Evolutionary conservation across 2,797 vertebrate species (phyloP).

Genomic region (Hemitrygon akajei): DNA sequence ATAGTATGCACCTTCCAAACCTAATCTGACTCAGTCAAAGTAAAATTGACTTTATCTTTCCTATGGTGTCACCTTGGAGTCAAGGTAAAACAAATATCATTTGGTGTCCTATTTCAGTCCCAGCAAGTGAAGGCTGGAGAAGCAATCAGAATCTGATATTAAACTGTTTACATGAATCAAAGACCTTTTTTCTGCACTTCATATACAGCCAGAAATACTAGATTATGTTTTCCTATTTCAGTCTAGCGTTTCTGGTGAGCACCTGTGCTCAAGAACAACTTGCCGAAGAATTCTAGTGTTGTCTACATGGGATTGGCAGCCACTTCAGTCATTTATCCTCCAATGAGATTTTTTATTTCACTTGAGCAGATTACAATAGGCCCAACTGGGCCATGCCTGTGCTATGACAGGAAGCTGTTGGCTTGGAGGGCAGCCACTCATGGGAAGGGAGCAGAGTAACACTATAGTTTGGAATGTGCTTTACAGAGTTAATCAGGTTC

Average conservation of each 20-base stretch:
- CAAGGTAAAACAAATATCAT: background rate
- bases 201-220: background rate
- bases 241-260: background rate
- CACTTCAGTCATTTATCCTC: no score
- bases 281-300: no score
- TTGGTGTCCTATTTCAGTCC: background rate
- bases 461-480: no score
- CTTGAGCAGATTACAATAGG: no score
- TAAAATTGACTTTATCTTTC: background rate
- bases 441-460: no score
- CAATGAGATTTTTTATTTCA: no score
- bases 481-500: no score
- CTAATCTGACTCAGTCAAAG: background rate
- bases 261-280: conserved; percentile 12
- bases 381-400: no score
- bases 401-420: no score
- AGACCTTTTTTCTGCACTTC: background rate
- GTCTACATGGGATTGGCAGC: no score
- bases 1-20: background rate
- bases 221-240: background rate
- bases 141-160: background rate
- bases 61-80: background rate
- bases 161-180: background rate
- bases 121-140: background rate
- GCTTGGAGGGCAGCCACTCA: no score